A percentile compares a stretch with the other conserved stretches of the same genome.
Evolutionary conservation across 2,113 vertebrate genomes (phyloP).

Genomic region (Mystacornis crossleyi): DNA sequence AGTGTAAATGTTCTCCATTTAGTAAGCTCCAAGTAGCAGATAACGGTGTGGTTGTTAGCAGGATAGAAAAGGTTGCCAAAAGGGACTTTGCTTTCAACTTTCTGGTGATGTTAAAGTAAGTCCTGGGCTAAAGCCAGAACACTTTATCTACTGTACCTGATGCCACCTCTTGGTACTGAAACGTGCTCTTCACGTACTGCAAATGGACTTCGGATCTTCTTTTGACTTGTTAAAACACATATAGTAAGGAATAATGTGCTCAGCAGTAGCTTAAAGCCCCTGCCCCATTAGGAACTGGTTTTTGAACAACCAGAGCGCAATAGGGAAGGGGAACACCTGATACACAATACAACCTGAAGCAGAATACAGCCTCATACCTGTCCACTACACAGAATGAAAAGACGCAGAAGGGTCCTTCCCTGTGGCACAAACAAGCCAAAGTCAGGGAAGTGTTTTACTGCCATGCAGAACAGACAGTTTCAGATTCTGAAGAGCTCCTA

Average conservation of each 20-base stretch:
- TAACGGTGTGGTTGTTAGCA: background rate
- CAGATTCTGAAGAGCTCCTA: background rate
- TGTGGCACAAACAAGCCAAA: background rate
- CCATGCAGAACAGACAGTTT: background rate
- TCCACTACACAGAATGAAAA: background rate
- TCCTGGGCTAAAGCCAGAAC: background rate
- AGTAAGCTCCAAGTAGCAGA: background rate
- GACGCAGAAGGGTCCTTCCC: background rate
- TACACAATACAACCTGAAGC: background rate
- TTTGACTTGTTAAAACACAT: background rate
- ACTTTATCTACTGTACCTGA: conserved; percentile 4
- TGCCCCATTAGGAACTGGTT: background rate
- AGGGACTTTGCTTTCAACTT: background rate
- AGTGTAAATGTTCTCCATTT: background rate
- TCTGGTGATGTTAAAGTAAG: background rate
- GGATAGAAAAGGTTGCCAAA: background rate
- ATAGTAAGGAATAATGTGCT: background rate
- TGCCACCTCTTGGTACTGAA: conserved; percentile 11
- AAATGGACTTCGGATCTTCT: background rate
- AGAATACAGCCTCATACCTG: background rate
- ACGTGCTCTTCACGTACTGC: background rate
- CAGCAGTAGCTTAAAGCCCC: background rate
- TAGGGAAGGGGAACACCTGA: background rate
- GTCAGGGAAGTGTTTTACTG: background rate
- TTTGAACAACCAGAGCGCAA: background rate